phyloP scores from a whole-genome alignment of 2,888 invertebrate species.

The Aspidiotus destructor region DNA sequence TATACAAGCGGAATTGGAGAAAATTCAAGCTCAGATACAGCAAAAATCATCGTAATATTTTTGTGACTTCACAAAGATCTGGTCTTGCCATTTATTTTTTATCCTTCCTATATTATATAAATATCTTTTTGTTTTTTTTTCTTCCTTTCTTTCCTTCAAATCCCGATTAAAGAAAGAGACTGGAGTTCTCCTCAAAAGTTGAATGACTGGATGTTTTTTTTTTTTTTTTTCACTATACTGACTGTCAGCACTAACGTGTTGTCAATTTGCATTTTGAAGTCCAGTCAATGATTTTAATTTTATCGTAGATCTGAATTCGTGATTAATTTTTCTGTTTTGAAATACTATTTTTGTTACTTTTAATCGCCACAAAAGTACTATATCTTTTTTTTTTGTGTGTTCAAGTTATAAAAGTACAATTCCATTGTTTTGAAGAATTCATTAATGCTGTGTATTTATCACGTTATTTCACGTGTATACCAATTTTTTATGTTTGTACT shows the following conservation, averaged over 20 bases:
- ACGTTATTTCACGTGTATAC: conserved; percentile 11
- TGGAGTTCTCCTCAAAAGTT: too few species aligned
- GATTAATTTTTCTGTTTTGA: too few species aligned
- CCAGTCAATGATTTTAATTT: too few species aligned
- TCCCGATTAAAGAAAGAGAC: conserved; percentile 7
- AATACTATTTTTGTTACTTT: too few species aligned
- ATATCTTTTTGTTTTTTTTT: not conserved
- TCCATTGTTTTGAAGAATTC: too few species aligned
- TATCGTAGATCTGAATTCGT: too few species aligned
- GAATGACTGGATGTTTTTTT: too few species aligned
- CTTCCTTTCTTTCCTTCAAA: conserved; percentile 11
- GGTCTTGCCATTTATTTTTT: conserved; percentile 20
- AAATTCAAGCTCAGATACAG: conserved; percentile 92
- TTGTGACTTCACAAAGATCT: not conserved
- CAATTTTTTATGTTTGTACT: conserved; percentile 10
- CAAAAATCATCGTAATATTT: conserved; percentile 41
- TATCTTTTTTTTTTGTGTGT: conserved; percentile 3
- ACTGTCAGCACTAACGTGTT: too few species aligned
- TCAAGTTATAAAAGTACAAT: too few species aligned
- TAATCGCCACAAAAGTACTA: not conserved
- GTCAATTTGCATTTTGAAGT: too few species aligned
- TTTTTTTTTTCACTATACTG: too few species aligned
- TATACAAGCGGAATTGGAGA: conserved; percentile 91
- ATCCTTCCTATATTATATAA: not conserved
- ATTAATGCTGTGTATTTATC: not conserved